Evolutionary conservation across 2,888 invertebrate genomes (phyloP).

Genomic region (Mesorhabditis sp.): DNA sequence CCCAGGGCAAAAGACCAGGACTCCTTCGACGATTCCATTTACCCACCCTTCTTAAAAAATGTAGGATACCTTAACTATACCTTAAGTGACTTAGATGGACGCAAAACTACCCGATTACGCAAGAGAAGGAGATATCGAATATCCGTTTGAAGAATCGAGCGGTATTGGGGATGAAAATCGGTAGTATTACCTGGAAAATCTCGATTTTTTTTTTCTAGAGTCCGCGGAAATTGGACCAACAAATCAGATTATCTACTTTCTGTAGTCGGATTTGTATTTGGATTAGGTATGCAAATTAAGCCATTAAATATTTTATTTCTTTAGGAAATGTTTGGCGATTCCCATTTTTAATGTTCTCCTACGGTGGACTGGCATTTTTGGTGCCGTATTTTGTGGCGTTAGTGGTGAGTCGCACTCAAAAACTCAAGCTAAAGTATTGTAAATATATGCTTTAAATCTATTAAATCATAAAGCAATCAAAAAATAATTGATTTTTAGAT

Average conservation of each 20-base stretch:
- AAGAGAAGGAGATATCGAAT: slow-evolving; percentile 56
- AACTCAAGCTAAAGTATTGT: background rate
- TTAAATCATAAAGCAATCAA: background rate
- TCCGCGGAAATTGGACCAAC: slow-evolving; percentile 62
- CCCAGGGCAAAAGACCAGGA: background rate
- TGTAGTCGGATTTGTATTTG: slow-evolving; percentile 63
- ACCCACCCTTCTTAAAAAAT: slow-evolving; percentile 32
- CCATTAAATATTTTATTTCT: background rate
- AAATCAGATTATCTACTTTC: slow-evolving; percentile 65
- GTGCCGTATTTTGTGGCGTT: slow-evolving; percentile 78
- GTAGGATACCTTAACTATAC: background rate
- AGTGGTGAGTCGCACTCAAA: slow-evolving; percentile 61
- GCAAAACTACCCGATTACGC: slow-evolving; percentile 43
- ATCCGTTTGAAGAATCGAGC: slow-evolving; percentile 55
- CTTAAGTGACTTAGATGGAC: slow-evolving; percentile 24
- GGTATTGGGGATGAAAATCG: slow-evolving; percentile 62
- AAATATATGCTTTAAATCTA: background rate
- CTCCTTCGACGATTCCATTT: slow-evolving; percentile 26
- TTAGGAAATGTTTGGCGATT: slow-evolving; percentile 68
- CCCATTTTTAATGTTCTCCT: slow-evolving; percentile 62
- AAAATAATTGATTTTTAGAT: slow-evolving; percentile 58
- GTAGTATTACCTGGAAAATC: slow-evolving; percentile 38
- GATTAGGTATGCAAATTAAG: slow-evolving; percentile 35
- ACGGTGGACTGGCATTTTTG: slow-evolving; percentile 66
- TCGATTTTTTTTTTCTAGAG: background rate